These are phyloP conservation scores for Neomonachus schauinslandi DNA, from an alignment of 2,113 vertebrate genomes.

Conservation along the genomic window DNA sequence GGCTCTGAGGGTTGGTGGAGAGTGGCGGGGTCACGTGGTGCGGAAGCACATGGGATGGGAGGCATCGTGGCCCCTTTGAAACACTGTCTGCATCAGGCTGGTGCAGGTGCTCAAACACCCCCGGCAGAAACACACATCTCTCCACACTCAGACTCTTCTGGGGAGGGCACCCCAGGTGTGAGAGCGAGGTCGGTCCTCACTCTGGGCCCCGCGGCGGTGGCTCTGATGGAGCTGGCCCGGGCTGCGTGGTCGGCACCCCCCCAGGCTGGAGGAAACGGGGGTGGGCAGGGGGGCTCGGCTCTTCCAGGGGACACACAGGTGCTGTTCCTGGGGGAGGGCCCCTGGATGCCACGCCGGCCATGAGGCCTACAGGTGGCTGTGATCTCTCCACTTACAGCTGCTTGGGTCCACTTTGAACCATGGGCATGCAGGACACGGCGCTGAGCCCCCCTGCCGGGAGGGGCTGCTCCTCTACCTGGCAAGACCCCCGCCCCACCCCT, in stretches of 20 bases:
- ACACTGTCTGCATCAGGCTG: not conserved
- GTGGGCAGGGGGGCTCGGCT: fast-evolving
- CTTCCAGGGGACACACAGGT: not conserved
- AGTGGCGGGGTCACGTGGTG: not conserved
- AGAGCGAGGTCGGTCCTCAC: fast-evolving
- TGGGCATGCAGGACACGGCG: fast-evolving
- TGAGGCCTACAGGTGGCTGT: not conserved
- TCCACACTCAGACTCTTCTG: not conserved
- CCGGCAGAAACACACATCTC: not conserved
- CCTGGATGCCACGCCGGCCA: fast-evolving
- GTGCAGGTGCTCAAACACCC: not conserved
- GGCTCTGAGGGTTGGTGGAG: not conserved
- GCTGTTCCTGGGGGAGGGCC: not conserved
- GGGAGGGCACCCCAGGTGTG: not conserved
- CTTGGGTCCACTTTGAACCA: not conserved
- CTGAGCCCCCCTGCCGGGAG: not conserved
- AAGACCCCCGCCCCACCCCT: not conserved
- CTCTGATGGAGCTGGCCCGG: not conserved
- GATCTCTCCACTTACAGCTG: not conserved
- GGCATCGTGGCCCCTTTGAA: fast-evolving
- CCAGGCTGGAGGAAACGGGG: not conserved
- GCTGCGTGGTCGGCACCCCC: not conserved
- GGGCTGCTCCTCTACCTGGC: not conserved
- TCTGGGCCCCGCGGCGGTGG: not conserved
- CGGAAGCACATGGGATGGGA: not conserved